Conservation (phyloP, 2,113 vertebrate species). For the Corvus hawaiiensis region DNA sequence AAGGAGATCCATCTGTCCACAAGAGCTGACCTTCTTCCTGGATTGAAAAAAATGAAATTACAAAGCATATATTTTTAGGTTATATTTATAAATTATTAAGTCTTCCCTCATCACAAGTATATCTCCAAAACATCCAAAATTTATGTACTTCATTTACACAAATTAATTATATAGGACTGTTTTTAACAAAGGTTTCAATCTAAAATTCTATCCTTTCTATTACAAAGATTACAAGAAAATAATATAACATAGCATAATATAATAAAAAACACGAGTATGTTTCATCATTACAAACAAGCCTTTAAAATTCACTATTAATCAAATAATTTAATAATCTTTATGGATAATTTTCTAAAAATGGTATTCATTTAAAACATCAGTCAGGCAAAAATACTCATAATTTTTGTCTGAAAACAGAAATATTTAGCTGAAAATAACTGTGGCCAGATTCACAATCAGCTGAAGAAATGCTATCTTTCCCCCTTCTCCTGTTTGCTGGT, state of each 20-base stretch:
- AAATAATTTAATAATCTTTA: not conserved
- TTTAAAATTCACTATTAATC: not conserved
- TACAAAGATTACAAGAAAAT: not conserved
- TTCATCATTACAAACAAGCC: not conserved
- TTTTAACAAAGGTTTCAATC: not conserved
- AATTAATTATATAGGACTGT: not conserved
- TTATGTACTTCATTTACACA: not conserved
- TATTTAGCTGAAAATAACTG: not conserved
- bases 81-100: not conserved
- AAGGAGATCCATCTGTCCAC: slow-evolving; percentile 81
- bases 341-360: not conserved
- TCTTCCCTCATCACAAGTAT: not conserved
- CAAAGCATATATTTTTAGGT: not conserved
- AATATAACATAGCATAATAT: not conserved
- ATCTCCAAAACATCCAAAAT: not conserved
- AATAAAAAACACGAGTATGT: not conserved
- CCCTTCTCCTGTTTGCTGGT: too few relatives aligned
- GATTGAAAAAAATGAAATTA: not conserved
- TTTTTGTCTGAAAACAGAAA: not conserved
- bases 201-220: not conserved
- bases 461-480: not conserved
- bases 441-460: not conserved
- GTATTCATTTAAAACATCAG: not conserved
- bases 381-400: not conserved
- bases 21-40: slow-evolving; percentile 79